These are phyloP conservation scores for Halichoerus grypus DNA, from an alignment of 2,113 vertebrate species.

Conservation along the genomic window DNA sequence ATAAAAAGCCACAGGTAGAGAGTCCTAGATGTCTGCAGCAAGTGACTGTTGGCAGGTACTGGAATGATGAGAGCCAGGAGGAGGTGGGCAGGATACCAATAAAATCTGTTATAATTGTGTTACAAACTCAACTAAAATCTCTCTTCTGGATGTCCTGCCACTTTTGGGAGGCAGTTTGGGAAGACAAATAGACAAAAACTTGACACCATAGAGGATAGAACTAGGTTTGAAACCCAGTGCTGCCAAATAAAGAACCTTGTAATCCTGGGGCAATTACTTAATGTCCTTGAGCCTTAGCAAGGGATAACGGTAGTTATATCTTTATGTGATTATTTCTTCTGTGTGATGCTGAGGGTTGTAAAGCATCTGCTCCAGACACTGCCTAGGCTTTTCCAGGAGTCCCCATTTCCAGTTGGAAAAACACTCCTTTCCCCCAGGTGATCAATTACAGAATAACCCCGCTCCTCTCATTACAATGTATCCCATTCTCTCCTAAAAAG, in stretches of 20 bases:
- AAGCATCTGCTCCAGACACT: not conserved
- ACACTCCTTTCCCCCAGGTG: not conserved
- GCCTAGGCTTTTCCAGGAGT: not conserved
- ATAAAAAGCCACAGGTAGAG: not conserved
- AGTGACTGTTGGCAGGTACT: not conserved
- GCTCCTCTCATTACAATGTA: not conserved
- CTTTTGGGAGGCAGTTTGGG: not conserved
- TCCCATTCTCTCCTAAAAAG: not conserved
- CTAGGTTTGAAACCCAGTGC: not conserved
- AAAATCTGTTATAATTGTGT: not conserved
- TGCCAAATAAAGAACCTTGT: not conserved
- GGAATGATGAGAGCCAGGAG: not conserved
- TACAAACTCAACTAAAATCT: not conserved
- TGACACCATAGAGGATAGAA: not conserved
- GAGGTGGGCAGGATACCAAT: not conserved
- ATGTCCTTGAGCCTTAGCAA: not conserved
- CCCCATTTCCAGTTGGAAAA: not conserved
- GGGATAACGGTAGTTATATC: not conserved
- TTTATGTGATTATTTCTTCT: not conserved
- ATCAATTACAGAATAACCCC: fast-evolving
- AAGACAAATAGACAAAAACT: not conserved
- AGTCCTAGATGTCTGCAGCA: not conserved
- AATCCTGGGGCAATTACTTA: not conserved
- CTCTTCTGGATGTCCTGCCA: not conserved
- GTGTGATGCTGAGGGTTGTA: no score